Conservation (phyloP, 53 echinoderm and acorn worm genomes). For the Henricia sp. region DNA sequence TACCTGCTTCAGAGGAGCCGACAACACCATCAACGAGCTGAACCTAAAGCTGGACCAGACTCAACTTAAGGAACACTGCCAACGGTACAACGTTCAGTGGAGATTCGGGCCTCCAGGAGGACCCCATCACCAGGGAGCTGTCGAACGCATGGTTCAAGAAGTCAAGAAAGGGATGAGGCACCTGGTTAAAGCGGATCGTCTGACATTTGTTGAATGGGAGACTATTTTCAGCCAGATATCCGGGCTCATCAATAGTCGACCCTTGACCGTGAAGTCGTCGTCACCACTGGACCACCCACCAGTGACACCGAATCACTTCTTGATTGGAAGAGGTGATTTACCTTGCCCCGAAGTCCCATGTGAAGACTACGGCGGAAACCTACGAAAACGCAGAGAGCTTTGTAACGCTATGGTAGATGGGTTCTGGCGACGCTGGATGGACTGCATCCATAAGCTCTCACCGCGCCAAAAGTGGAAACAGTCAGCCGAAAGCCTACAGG, state of each 20-base stretch:
- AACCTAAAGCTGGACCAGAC: constrained; percentile 67
- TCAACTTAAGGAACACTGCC: constrained; percentile 64
- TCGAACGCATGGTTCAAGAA: constrained; percentile 83
- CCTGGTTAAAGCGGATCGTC: constrained; percentile 72
- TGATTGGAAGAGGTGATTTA: constrained; percentile 67
- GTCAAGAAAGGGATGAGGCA: constrained; percentile 74
- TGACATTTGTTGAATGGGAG: constrained; percentile 75
- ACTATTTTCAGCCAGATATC: constrained; percentile 75
- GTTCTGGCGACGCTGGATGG: constrained; percentile 67
- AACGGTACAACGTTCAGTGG: constrained; percentile 55
- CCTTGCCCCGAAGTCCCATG: constrained; percentile 66
- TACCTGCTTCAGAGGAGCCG: constrained; percentile 76
- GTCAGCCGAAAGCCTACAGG: constrained; percentile 56
- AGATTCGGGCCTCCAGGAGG: constrained; percentile 65
- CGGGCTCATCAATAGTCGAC: constrained; percentile 79
- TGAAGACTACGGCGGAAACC: constrained; percentile 55
- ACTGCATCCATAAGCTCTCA: constrained; percentile 68
- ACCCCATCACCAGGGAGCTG: constrained; percentile 69
- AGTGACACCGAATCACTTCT: constrained; percentile 83
- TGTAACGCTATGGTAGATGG: constrained; percentile 73
- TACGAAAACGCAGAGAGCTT: constrained; percentile 70
- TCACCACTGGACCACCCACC: constrained; percentile 81
- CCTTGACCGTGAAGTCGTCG: constrained; percentile 74
- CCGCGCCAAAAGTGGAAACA: constrained; percentile 55
- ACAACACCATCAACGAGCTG: constrained; percentile 74